Base-by-base conservation (phyloP, 2,888 invertebrate species). In the Polydrusus cervinus region DNA sequence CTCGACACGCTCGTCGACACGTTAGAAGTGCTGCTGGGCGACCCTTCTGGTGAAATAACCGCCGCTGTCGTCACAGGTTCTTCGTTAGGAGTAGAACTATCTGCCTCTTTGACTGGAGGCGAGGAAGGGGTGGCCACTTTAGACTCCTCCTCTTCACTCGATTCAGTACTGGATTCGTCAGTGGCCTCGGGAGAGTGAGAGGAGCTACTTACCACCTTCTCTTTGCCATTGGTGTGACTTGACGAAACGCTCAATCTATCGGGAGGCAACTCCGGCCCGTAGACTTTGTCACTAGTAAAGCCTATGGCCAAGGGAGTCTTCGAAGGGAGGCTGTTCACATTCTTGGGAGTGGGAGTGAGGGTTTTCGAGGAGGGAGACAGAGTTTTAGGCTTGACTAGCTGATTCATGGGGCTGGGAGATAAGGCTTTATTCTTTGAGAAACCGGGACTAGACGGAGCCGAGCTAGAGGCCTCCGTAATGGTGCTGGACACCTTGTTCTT, bases 181-280 rank as follows among this genome's bases (percentile, higher is more conserved):
- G 75, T 68, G 0, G 67, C 14, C 11, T 67, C 68, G 13, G 76
- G 62, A 14, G 64, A 67, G 9, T n/a, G 60, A 16, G 70, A 66
- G n/a, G 70, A 75, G 18, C 64, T 64, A 60, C 71, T 75, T 0
- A 61, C 70, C 51, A 43, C 66, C 47, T 70, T 73, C 18, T 43
- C 18, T 34, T 71, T 75, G 34, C 72, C 73, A 49, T 77, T 77
- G 62, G 66, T 25, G 6, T 62, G 16, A 25, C 47, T 71, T 13
- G 71, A 67, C 7, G 40, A 53, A n/a, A 64, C 60, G 20, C n/a
- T 53, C 13, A 53, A 10, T 25, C 78, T 78, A 18, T 81, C 80
- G 2, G 85, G 84, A 5, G 87, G 87, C 76, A 87, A 78, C 81
- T 86, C 85, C 2, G 87, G 86, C 49, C 87, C 86, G 77, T 87